phyloP scores from a whole-genome alignment of 2,797 vertebrate genomes.

The Hirundo rustica region DNA sequence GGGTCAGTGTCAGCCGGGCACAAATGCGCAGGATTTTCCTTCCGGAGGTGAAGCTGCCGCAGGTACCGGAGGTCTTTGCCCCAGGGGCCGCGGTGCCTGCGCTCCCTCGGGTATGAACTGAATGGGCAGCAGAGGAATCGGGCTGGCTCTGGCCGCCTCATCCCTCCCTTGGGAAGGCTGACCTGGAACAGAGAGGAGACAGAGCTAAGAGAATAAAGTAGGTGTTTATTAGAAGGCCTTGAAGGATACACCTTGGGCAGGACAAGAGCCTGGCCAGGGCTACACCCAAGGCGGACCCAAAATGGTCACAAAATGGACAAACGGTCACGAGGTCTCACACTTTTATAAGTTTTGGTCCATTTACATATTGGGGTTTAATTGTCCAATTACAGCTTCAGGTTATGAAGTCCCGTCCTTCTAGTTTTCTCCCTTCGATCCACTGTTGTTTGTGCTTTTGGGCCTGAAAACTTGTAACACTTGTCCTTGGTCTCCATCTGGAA shows the following conservation, averaged over 20 bases:
- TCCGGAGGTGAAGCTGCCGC: background rate
- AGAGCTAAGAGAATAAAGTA: background rate
- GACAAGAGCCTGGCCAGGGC: background rate
- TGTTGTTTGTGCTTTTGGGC: background rate
- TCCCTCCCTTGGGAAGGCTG: background rate
- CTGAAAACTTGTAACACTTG: background rate
- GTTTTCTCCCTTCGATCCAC: background rate
- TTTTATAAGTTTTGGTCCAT: background rate
- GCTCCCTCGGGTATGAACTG: background rate
- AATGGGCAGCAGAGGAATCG: accelerated
- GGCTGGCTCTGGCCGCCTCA: background rate
- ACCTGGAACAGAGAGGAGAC: background rate
- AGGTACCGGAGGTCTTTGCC: background rate
- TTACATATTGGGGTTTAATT: background rate
- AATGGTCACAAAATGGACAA: background rate
- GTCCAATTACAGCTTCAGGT: background rate
- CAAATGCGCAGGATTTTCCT: background rate
- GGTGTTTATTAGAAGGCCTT: background rate
- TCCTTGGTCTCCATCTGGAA: background rate
- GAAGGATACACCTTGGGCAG: background rate
- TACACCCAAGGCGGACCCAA: background rate
- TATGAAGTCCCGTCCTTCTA: background rate
- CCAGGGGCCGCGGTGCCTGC: accelerated
- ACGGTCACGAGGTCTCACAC: background rate
- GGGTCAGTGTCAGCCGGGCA: background rate